Percentiles rank a stretch among this genome's conserved stretches.
phyloP scores from a whole-genome alignment of 2,888 invertebrate genomes.

The Tuberolachnus salignus region DNA sequence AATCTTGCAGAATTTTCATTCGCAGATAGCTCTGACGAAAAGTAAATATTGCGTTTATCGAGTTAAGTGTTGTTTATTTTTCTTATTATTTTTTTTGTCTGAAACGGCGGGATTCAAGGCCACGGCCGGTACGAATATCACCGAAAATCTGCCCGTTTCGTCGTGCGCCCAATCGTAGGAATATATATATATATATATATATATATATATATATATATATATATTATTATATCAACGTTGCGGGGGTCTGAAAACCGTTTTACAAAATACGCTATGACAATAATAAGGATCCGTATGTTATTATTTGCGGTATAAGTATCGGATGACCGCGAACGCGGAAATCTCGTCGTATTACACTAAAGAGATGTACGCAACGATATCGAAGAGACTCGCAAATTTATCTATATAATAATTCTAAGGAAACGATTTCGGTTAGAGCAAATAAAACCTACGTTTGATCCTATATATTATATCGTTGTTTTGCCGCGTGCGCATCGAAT shows the following conservation, averaged over 20 bases:
- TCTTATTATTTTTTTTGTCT: no score
- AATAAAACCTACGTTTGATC: neutral
- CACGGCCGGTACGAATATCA: neutral
- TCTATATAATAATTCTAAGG: constrained; percentile 1
- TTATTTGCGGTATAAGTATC: neutral
- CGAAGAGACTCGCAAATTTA: neutral
- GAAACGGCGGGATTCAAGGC: no score
- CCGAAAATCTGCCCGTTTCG: neutral
- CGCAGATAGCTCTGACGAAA: neutral
- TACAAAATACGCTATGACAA: neutral
- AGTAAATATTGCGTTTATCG: constrained; percentile 6
- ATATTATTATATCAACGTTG: no score
- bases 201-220: no score
- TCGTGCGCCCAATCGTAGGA: no score
- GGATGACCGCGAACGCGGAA: constrained; percentile 21
- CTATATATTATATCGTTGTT: constrained; percentile 1
- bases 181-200: no score
- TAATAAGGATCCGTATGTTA: neutral
- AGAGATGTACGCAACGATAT: constrained; percentile 5
- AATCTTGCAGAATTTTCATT: neutral
- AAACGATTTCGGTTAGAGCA: constrained; percentile 1
- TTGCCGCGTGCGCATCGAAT: constrained; percentile 2
- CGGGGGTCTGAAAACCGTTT: constrained; percentile 9
- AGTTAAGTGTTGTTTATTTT: neutral
- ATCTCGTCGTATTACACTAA: neutral